Percentiles rank a stretch among this genome's conserved stretches.
phyloP scores from a whole-genome alignment of 2,797 vertebrate genomes.

The Ptychadena robeensis region DNA sequence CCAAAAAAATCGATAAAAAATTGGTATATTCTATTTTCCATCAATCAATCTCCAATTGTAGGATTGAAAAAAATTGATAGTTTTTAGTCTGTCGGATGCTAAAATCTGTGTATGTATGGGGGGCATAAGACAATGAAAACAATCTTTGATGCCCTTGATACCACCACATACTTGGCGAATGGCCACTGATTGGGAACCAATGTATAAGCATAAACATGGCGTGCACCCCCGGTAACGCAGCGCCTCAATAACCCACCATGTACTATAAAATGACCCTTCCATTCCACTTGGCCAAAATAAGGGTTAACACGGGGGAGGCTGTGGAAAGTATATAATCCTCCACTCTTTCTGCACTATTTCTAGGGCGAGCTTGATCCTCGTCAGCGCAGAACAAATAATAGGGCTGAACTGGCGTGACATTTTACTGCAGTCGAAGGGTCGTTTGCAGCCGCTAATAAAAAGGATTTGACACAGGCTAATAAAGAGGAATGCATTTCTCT shows the following conservation, averaged over 20 bases:
- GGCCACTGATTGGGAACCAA: too few relatives aligned
- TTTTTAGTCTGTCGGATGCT: too few relatives aligned
- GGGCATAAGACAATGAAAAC: too few relatives aligned
- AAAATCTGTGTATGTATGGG: too few relatives aligned
- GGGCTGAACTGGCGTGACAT: conserved; percentile 77
- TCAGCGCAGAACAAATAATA: conserved; percentile 76
- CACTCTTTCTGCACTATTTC: conserved; percentile 66
- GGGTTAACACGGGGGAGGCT: not conserved
- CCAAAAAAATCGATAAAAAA: too few relatives aligned
- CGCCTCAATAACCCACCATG: not conserved
- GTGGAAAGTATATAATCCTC: conserved; percentile 75
- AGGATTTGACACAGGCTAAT: conserved; percentile 80
- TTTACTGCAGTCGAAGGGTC: conserved; percentile 80
- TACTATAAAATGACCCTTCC: not conserved
- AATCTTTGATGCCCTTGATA: too few relatives aligned
- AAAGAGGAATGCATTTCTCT: conserved; percentile 82
- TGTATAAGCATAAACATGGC: too few relatives aligned
- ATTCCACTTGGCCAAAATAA: not conserved
- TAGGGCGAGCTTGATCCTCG: conserved; percentile 71
- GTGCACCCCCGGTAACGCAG: too few relatives aligned
- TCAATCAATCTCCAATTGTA: too few relatives aligned
- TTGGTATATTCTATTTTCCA: too few relatives aligned
- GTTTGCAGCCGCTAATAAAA: conserved; percentile 79
- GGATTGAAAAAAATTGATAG: too few relatives aligned
- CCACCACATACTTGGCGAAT: too few relatives aligned